A percentile compares a stretch with the other conserved stretches of the same genome.
Conservation (phyloP, 2,888 invertebrate genomes). For the Tipula lateralis region DNA sequence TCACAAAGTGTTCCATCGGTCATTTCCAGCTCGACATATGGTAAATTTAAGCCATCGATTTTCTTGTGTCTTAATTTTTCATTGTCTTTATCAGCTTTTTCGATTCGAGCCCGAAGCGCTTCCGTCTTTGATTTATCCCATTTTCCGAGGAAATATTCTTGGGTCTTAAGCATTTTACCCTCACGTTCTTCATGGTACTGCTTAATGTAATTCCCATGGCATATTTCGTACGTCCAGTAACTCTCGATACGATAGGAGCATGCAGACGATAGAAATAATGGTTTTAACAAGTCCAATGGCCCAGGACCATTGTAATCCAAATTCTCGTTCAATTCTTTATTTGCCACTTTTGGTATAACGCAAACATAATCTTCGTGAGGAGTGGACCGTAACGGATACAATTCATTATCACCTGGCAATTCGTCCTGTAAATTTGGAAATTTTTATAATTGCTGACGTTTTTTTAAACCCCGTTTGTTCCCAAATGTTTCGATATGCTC, state of each 20-base stretch:
- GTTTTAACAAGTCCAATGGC: constrained; percentile 70
- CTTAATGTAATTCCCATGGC: constrained; percentile 83
- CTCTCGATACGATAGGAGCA: constrained; percentile 84
- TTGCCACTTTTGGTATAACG: constrained; percentile 57
- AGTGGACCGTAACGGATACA: constrained; percentile 64
- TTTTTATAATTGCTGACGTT: constrained; percentile 39
- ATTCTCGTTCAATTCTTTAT: constrained; percentile 44
- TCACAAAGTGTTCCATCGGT: constrained; percentile 89
- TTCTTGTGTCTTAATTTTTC: constrained; percentile 61
- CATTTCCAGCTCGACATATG: constrained; percentile 83
- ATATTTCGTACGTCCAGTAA: constrained; percentile 96
- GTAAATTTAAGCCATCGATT: constrained; percentile 82
- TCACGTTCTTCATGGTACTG: constrained; percentile 96
- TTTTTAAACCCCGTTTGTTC: not conserved
- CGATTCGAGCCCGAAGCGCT: constrained; percentile 53
- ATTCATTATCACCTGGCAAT: constrained; percentile 50
- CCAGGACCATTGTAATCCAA: constrained; percentile 44
- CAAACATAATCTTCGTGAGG: constrained; percentile 82
- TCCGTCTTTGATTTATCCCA: constrained; percentile 64
- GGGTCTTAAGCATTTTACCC: constrained; percentile 73
- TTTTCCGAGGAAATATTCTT: constrained; percentile 80
- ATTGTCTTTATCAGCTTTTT: constrained; percentile 49
- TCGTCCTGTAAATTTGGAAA: constrained; percentile 40
- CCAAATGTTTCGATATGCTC: not conserved
- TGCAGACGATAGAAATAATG: constrained; percentile 69